phyloP scores from a whole-genome alignment of 2,888 invertebrate genomes.

The Portevinia maculata region DNA sequence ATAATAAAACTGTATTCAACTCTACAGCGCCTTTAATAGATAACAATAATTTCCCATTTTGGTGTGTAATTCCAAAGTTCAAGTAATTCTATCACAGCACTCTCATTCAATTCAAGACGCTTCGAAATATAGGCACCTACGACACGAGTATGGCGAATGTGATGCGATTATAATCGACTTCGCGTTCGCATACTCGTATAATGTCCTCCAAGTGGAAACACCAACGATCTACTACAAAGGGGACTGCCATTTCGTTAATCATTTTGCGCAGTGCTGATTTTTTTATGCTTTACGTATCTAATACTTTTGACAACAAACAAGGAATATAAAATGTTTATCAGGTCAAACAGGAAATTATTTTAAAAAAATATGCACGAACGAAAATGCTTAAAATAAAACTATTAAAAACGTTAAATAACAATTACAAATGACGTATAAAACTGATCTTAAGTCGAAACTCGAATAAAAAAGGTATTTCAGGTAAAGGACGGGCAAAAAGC shows the following conservation, averaged over 20 bases:
- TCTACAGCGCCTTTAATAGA: no score
- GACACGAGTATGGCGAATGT: conserved; percentile 24
- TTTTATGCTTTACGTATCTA: conserved; percentile 13
- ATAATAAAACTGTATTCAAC: not conserved
- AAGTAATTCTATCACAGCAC: conserved; percentile 4
- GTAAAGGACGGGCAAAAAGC: not conserved
- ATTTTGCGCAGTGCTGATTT: conserved; percentile 58
- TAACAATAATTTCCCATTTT: conserved; percentile 11
- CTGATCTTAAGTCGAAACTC: not conserved
- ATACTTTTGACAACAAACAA: conserved; percentile 31
- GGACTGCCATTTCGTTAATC: conserved; percentile 46
- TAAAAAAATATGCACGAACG: not conserved
- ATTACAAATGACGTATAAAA: conserved; percentile 2
- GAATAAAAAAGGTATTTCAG: not conserved
- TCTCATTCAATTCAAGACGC: conserved; percentile 17
- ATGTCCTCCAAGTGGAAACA: conserved; percentile 22
- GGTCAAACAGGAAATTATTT: conserved; percentile 50
- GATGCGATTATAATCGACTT: conserved; percentile 27
- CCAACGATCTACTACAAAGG: conserved; percentile 61
- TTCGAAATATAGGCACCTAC: conserved; percentile 30
- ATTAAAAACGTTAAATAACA: no score
- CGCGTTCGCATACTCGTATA: not conserved
- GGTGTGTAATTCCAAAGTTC: conserved; percentile 41
- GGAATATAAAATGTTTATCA: conserved; percentile 8
- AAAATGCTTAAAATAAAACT: not conserved